Evolutionary conservation across 2,113 vertebrate genomes (phyloP).

Genomic region (Brienomyrus longianalis): DNA sequence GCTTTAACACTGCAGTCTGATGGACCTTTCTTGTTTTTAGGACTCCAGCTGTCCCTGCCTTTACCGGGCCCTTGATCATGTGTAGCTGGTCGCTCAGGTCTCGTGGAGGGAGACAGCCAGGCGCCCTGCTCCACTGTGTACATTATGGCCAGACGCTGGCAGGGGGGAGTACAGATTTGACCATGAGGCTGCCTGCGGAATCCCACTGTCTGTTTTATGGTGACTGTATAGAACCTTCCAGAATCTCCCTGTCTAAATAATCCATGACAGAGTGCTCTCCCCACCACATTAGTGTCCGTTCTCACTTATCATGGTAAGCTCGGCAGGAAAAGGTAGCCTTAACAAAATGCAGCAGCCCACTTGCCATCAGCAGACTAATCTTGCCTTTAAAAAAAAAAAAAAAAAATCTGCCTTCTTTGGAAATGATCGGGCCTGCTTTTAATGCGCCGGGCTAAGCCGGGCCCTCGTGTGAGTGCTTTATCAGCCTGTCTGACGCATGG

Average conservation of each 20-base stretch:
- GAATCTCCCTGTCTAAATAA: conserved; percentile 44
- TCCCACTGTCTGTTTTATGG: conserved; percentile 31
- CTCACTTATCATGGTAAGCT: conserved; percentile 40
- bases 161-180: conserved; percentile 17
- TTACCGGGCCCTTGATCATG: conserved; percentile 32
- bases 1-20: background rate
- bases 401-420: conserved; percentile 19
- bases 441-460: background rate
- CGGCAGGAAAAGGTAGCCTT: conserved; percentile 20
- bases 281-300: conserved; percentile 30
- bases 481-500: background rate
- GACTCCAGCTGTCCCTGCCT: conserved; percentile 21
- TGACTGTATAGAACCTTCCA: conserved; percentile 34
- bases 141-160: conserved; percentile 33
- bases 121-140: conserved; percentile 42
- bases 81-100: conserved; percentile 23
- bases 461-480: background rate
- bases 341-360: conserved; percentile 36
- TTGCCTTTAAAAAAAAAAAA: background rate
- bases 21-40: conserved; percentile 23
- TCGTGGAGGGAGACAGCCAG: conserved; percentile 33
- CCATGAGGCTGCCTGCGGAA: conserved; percentile 20
- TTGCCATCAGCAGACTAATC: conserved; percentile 23
- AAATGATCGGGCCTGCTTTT: background rate
- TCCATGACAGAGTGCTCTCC: conserved; percentile 42